Evolutionary conservation across 1,140 invertebrate genomes (phyloP), one percentile per base, ranked within the genome.

Genomic region (Drosophila sucinea): DNA sequence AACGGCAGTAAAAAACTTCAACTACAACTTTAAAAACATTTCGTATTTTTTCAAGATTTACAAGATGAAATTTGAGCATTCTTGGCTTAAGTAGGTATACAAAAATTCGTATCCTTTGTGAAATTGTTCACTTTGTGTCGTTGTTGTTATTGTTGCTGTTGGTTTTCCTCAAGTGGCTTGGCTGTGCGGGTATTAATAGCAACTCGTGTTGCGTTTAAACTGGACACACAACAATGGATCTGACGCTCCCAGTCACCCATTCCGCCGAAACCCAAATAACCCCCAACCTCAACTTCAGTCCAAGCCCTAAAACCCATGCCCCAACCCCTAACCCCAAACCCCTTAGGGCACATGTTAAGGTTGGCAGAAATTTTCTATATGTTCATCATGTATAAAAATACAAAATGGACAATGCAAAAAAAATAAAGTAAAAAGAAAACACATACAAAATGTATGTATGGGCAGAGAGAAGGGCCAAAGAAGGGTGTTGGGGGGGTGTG

Each of bases 171-270:
- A 67, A 67, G 56, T 71, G 72, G 65, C 69, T 68, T 72, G 57
- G 64, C 78, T 78, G 73, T 51, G 44, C 23, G 44, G 25, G 44
- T 85, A 84, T 81, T 81, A 85, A 84, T 84, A 74, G 81, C 69
- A 84, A 85, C 69, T 81, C 64, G 75, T 77, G 73, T 77, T 73
- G 77, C 69, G 67, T 73, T 76, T 60, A 72, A 79, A 72, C 76
- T 68, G 80, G 60, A 75, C 75, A 71, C 33, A 60, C 58, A 60
- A 82, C 79, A 82, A 78, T 82, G 79, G 74, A 70, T 76, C 73
- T 76, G 70, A 76, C 73, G 73, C 72, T 64, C 64, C 73, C 66
- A 75, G 32, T 62, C 64, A 58, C 70, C 66, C 51, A 51, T 17
- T 47, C 55, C 64, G 40, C 61, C 11, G 17, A 17, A 38, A 38